phyloP scores from a whole-genome alignment of 1,140 invertebrate genomes.

The Drosophila orena region DNA sequence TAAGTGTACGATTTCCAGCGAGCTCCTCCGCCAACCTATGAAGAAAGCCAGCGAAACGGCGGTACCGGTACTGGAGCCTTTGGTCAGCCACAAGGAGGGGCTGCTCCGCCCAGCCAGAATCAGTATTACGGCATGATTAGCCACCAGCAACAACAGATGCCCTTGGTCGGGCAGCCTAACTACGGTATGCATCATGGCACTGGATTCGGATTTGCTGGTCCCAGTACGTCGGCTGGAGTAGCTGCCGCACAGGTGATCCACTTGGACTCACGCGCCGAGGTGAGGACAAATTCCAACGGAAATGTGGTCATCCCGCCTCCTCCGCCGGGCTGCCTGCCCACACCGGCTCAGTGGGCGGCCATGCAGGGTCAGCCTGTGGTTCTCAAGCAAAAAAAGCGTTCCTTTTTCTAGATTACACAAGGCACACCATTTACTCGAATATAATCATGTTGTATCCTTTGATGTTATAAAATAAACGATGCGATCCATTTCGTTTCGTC shows the following conservation, averaged over 20 bases:
- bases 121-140: slow-evolving; percentile 74
- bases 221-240: slow-evolving; percentile 56
- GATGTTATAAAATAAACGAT: slow-evolving; percentile 61
- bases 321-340: slow-evolving; percentile 74
- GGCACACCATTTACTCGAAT: slow-evolving; percentile 48
- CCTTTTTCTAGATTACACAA: slow-evolving; percentile 66
- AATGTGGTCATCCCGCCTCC: slow-evolving; percentile 74
- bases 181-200: slow-evolving; percentile 34
- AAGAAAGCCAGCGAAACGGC: slow-evolving; percentile 63
- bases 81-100: slow-evolving; percentile 14
- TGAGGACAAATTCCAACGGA: slow-evolving; percentile 60
- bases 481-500: slow-evolving; percentile 70
- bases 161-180: slow-evolving; percentile 23
- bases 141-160: slow-evolving; percentile 56
- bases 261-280: slow-evolving; percentile 63
- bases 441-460: slow-evolving; percentile 36
- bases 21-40: slow-evolving; percentile 75
- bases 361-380: slow-evolving; percentile 79
- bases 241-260: slow-evolving; percentile 56
- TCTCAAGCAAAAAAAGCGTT: slow-evolving; percentile 79
- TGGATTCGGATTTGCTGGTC: slow-evolving; percentile 45
- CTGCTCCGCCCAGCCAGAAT: slow-evolving; percentile 38
- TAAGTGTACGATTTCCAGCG: slow-evolving; percentile 36
- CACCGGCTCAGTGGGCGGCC: slow-evolving; percentile 74
- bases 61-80: not conserved